Base-by-base conservation (phyloP, 1,140 invertebrate species). In the Lordiphosa clarofinis region DNA sequence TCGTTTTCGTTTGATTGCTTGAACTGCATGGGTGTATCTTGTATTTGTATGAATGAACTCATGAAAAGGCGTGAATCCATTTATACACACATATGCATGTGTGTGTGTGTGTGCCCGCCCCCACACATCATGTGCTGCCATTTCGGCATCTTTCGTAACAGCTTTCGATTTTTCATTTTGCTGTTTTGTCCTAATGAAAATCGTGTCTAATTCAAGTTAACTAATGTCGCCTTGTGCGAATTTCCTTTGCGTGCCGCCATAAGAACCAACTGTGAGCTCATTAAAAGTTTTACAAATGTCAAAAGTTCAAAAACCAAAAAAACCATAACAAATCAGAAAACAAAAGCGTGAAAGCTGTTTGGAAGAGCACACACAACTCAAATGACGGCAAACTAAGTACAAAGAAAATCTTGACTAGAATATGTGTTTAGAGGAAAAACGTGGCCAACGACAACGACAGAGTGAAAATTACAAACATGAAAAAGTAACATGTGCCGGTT, bases 61-160 rank as follows among this genome's bases (percentile, higher is more conserved):
- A 73, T 63, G 56, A 37, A 72, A 46, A 76, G 66, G 54, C 66
- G 66, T 76, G 39, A 72, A 53, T 72, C 50, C 46, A 43, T 49
- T 54, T 70, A 31, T 21, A 37, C 37, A 28, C 11, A 38, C 15
- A 38, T 53, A 37, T 13, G 1, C 47, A 11, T 13, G n/a, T 37
- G 37, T 31, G 6, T 31, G 28, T 31, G 44, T 5, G 21, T 24
- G 21, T 24, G 21, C 21, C 63, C 58, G 53, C 53, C 73, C 55
- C 72, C 73, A 54, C 52, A 40, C 28, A 31, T 31, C 28, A 31
- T 31, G 28, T 8, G 28, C 7, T 12, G 44, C 19, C 28, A 56
- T 47, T 47, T 33, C 36, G 28, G 19, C 15, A 15, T 66, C 13
- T 67, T 68, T 59, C 24, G 56, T 50, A 72, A 66, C 50, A 48